Evolutionary conservation across 2,888 invertebrate genomes (phyloP), one percentile per base, ranked within the genome.

Genomic region (Agriotes lineatus): DNA sequence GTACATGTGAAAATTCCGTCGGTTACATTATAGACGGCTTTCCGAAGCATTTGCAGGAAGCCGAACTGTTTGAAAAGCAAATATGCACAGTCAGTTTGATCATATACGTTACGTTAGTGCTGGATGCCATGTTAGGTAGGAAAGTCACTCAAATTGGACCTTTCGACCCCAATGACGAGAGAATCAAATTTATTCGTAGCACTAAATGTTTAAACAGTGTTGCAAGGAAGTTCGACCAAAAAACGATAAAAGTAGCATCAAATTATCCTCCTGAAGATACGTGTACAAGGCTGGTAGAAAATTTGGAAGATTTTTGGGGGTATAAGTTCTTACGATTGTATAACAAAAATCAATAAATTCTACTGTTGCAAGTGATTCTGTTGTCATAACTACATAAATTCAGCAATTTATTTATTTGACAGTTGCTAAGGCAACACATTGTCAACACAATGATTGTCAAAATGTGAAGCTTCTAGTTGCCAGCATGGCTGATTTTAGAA

Each of bases 11-110:
- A 44, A 59, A 60, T 18, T 56, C 56, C 3, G 52, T 25, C 1
- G 79, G 79, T 4, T 78, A 75, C 60, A 77, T 79, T 44, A 58
- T 79, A 35, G 75, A 75, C 48, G 78, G 77, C 4, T 79, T 78
- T 72, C 79, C 79, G 0, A 56, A 63, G 9, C 67, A 72, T 62
- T 12, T 78, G 12, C 50, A 60, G 4, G 75, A 79, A 69, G 75
- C 74, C 1, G 74, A 74, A 63, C 62, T 73, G 6, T 79, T 79
- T 59, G 77, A 79, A 69, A 71, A 64, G 42, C 73, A 75, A 67
- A 76, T 78, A 54, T 75, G 77, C 52, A 74, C 75, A 64, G 72
- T 73, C 14, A 72, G 60, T 9, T 56, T 74, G 12, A 70, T 76
- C 35, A 72, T 76, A 50, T 75, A 72, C 54, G 64, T 72, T n/a